Conservation (phyloP, 2,113 vertebrate species). For the Cheilinus undulatus region DNA sequence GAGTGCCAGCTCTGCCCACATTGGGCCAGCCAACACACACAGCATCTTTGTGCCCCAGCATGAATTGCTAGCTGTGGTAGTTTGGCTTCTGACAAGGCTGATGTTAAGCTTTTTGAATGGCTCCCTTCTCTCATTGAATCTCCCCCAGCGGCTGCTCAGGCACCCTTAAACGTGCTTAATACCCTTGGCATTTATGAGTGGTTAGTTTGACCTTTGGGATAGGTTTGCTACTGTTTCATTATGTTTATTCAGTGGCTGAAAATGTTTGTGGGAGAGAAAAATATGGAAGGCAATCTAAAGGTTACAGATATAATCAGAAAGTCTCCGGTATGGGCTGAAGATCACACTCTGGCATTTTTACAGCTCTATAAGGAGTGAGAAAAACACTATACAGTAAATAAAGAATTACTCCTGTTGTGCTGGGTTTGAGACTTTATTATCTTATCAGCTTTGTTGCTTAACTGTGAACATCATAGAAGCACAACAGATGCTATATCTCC, state of each 20-base stretch:
- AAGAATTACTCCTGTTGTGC: not conserved
- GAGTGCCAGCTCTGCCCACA: conserved; percentile 29
- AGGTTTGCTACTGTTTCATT: conserved; percentile 36
- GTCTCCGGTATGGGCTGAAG: not conserved
- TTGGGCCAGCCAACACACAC: conserved; percentile 42
- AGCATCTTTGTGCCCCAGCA: conserved; percentile 56
- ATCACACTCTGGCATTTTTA: conserved; percentile 15
- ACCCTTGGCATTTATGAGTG: conserved; percentile 53
- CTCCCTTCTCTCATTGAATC: conserved; percentile 44
- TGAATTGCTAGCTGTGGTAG: conserved; percentile 69
- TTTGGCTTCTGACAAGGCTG: conserved; percentile 52
- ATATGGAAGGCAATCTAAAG: conserved; percentile 38
- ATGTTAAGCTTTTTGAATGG: conserved; percentile 58
- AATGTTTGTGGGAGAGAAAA: conserved; percentile 11
- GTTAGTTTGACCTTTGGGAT: conserved; percentile 55
- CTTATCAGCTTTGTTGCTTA: not conserved
- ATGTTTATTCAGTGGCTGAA: conserved; percentile 54
- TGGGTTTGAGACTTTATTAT: conserved; percentile 21
- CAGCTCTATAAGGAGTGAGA: not conserved
- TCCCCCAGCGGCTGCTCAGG: conserved; percentile 46
- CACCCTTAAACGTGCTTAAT: conserved; percentile 56
- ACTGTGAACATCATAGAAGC: conserved; percentile 12
- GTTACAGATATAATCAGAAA: conserved; percentile 32
- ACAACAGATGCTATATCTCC: not conserved
- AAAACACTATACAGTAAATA: conserved; percentile 2